Base-by-base conservation (phyloP, 92 coral and sea anemone genomes). In the Parazoanthus swiftii region DNA sequence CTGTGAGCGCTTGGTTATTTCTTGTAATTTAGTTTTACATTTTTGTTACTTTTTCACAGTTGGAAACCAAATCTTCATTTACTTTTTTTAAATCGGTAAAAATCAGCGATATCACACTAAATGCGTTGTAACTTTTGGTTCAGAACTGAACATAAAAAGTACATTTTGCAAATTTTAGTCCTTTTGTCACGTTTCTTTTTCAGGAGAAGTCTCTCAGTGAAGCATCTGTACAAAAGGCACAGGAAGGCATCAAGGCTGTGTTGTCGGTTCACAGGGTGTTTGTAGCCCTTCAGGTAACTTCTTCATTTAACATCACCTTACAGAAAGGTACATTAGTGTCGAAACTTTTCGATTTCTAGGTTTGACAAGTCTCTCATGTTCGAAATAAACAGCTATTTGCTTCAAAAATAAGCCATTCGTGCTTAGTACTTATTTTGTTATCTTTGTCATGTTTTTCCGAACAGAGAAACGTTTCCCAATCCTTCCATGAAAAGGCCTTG, bases 201-300 rank as follows among this genome's bases (percentile, higher is more conserved):
- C 90, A 91, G 76, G 92, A 86, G 2, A 88, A 65, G 10, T 93
- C 82, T 26, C 80, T 89, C 38, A 76, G 85, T 38, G 77, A 85
- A 39, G 54, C 89, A 65, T 33, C 70, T 20, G 70, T 88, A 54
- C 91, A 86, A 43, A 85, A 92, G 74, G 92, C 92, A 14, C 89
- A 88, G 58, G 81, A 91, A 81, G 79, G 94, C 43, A 91, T 95
- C 77, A 92, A 91, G 84, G 93, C 94, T 25, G 94, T 89, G 70
- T 73, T 93, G 21, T 90, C 92, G 16, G 96, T 95, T 21, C 98
- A 95, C 92, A 93, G 93, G 79, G 98, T 94, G 85, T 93, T 97
- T 59, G 79, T 91, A 43, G 95, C 95, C 73, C 88, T 95, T n/a
- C 98, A 94, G 98, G 98, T 94, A 94, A 50, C 23, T 21, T 38